phyloP scores from a whole-genome alignment of 2,113 vertebrate species.

The Perognathus longimembris region DNA sequence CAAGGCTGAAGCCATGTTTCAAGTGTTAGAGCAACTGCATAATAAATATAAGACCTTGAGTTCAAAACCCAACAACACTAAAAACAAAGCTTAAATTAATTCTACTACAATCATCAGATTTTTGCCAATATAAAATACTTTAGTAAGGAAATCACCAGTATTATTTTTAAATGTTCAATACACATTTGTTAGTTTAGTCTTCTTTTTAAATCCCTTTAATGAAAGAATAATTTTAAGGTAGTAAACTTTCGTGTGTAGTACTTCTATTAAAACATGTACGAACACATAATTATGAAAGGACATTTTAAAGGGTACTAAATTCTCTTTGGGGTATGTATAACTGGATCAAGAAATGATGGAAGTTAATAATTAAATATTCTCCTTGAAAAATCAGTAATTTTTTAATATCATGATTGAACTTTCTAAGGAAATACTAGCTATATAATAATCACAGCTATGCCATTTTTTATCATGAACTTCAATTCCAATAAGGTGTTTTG shows the following conservation, averaged over 20 bases:
- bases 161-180: slow-evolving; percentile 5
- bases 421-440: background rate
- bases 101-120: no score
- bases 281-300: background rate
- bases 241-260: background rate
- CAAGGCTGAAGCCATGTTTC: background rate
- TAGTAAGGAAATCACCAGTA: background rate
- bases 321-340: background rate
- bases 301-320: background rate
- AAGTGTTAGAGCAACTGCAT: background rate
- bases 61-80: no score
- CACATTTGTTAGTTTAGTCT: background rate
- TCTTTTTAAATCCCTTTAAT: background rate
- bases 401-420: background rate
- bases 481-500: background rate
- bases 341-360: background rate
- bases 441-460: background rate
- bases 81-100: no score
- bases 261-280: background rate
- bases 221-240: background rate
- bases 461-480: background rate
- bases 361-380: background rate
- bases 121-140: background rate
- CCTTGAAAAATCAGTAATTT: background rate
- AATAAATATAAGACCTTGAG: no score